These are phyloP conservation scores for Gallinago jamesoni DNA, from an alignment of 2,113 vertebrate genomes.

Conservation along the genomic window DNA sequence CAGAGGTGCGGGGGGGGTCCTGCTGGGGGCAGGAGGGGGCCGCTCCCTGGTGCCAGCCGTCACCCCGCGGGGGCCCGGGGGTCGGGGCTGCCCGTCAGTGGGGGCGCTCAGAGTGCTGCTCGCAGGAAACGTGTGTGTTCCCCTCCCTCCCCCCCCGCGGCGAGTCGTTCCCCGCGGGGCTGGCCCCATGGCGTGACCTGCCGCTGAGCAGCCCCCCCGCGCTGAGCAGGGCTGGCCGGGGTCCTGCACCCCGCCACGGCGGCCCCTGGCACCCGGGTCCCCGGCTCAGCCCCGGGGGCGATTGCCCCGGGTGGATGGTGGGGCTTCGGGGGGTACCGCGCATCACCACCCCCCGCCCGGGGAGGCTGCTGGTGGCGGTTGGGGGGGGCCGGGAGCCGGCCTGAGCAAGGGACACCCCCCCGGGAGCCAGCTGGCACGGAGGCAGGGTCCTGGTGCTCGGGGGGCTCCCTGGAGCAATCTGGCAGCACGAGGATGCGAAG, in stretches of 20 bases:
- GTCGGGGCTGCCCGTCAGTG: neutral
- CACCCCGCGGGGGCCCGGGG: fast-evolving
- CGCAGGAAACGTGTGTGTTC: neutral
- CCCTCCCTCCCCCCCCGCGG: neutral
- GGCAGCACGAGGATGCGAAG: neutral
- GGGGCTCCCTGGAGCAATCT: neutral
- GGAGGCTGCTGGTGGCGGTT: neutral
- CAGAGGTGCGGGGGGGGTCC: neutral
- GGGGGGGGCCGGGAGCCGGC: no score
- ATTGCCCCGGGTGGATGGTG: neutral
- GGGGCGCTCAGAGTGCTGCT: neutral
- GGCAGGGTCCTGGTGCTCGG: neutral
- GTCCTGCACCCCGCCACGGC: neutral
- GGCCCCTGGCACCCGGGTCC: neutral
- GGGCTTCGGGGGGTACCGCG: no score
- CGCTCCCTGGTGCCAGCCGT: fast-evolving
- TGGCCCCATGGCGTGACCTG: neutral
- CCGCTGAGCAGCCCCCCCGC: neutral
- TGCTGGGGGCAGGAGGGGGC: neutral
- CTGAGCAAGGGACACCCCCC: neutral
- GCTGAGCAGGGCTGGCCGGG: neutral
- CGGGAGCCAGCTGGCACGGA: neutral
- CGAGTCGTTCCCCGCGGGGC: neutral
- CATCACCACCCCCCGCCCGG: neutral
- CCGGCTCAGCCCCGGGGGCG: neutral